Base-by-base conservation (phyloP, 2,113 vertebrate species). In the Notechis scutatus region DNA sequence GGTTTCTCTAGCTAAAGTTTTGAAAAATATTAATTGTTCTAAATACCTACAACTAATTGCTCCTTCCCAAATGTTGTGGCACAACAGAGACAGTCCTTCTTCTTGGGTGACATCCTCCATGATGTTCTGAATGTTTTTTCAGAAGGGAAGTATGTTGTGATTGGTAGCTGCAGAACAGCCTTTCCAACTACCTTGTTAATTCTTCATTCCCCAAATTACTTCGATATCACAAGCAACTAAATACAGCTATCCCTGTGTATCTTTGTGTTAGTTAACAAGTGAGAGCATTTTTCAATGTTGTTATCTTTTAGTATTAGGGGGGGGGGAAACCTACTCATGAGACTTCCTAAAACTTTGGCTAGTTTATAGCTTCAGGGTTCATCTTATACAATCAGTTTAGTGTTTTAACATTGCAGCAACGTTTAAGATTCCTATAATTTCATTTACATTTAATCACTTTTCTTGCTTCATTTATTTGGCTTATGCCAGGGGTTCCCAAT, bases 311-410 rank as follows among this genome's bases (percentile, higher is more conserved):
- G n/a, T 34, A 74, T 74, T 74, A 74, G n/a, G 47, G 0, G n/a
- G 47, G 0, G 1, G 0, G 34, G 1, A 50, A 0, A 74, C 18
- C n/a, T 34, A 34, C 5, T n/a, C 34, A 15, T 1, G 0, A 74
- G 69, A 74, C 14, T 34, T 74, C 2, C 69, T 81, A 81, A 39
- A 81, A 20, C 69, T 20, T 6, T 81, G n/a, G n/a, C 69, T 39
- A 81, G 69, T 34, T 81, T 81, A 39, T 15, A 8, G 2, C 20
- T 39, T 81, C 15, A 81, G 69, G n/a, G 69, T 20, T 81, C 69
- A 39, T 39, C n/a, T 81, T 81, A 20, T 34, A 81, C 69, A 20
- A 18, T 20, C 69, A 81, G n/a, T 81, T 81, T 39, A 81, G 14
- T 81, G n/a, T 39, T 81, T 81, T 81, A 81, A 81, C 5, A 81